Evolutionary conservation across 2,888 invertebrate species (phyloP), one percentile per base, ranked within the genome.

Genomic region (Baccha elongata): DNA sequence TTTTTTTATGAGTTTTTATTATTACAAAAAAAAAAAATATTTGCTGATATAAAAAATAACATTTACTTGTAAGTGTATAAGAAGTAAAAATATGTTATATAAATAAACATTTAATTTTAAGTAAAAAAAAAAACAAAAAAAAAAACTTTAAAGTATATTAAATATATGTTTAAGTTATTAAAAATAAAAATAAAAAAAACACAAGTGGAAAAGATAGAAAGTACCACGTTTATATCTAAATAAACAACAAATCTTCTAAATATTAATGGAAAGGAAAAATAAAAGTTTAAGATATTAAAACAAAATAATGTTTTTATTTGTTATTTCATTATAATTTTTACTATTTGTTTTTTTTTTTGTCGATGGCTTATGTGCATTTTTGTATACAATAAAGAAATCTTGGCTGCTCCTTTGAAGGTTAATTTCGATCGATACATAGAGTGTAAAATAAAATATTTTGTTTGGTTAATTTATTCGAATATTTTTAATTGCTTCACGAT

Each of bases 401-500:
- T 84, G 80, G 75, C 74, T 74, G 75, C 67, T 75, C 71, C 69
- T 58, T 8, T 32, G 58, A 50, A 72, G 37, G 26, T 44, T 58
- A 53, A 67, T 44, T 29, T 44, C 13, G 10, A 32, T 60, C 40
- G 52, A 62, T 48, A n/a, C n/a, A n/a, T n/a, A n/a, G n/a, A n/a
- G n/a, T n/a, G n/a, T n/a, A n/a, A n/a, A n/a, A n/a, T n/a, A n/a
- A 26, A 26, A 26, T 26, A 26, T 4, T 60, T 64, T 44, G 52
- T 46, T 81, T 69, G 10, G 23, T 13, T 40, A 48, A 73, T 32
- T 32, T 32, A 4, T 23, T 23, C 23, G 1, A 32, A 32, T n/a
- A n/a, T 8, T 32, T 50, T 80, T 72, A 86, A 86, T 86, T 87
- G 87, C 87, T 87, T 86, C 85, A 85, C 85, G 86, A 84, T 86